Percentiles rank a stretch among this genome's conserved stretches.
phyloP scores from a whole-genome alignment of 2,113 vertebrate genomes.

The Halcyon senegalensis region DNA sequence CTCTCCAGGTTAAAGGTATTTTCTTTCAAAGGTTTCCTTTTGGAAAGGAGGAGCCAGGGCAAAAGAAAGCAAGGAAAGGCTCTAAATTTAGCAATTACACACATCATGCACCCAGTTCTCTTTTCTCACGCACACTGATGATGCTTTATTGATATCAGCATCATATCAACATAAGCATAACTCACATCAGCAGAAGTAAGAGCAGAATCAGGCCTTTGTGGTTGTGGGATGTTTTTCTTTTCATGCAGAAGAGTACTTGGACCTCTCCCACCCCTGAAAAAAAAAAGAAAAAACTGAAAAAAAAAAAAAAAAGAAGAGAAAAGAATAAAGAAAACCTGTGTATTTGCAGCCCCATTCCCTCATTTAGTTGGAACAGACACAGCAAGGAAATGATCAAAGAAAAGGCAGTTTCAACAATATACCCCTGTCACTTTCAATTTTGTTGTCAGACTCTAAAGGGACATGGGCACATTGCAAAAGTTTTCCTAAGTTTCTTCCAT shows the following conservation, averaged over 20 bases:
- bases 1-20: neutral
- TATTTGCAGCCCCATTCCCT: neutral
- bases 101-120: neutral
- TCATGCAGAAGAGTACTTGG: neutral
- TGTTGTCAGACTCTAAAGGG: slow-evolving; percentile 8
- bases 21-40: neutral
- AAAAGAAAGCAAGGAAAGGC: neutral
- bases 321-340: neutral
- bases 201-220: neutral
- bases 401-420: slow-evolving; percentile 58
- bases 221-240: neutral
- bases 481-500: slow-evolving; percentile 33
- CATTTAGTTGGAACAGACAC: slow-evolving; percentile 25
- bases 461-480: neutral
- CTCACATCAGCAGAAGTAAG: neutral
- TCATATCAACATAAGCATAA: neutral
- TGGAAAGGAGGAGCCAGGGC: neutral
- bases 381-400: slow-evolving; percentile 55
- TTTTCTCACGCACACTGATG: neutral
- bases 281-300: neutral
- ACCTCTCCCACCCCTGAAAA: neutral
- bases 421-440: slow-evolving; percentile 50
- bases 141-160: neutral
- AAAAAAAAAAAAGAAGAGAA: neutral
- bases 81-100: neutral